phyloP scores from a whole-genome alignment of 2,797 vertebrate genomes.

The Hipposideros larvatus region DNA sequence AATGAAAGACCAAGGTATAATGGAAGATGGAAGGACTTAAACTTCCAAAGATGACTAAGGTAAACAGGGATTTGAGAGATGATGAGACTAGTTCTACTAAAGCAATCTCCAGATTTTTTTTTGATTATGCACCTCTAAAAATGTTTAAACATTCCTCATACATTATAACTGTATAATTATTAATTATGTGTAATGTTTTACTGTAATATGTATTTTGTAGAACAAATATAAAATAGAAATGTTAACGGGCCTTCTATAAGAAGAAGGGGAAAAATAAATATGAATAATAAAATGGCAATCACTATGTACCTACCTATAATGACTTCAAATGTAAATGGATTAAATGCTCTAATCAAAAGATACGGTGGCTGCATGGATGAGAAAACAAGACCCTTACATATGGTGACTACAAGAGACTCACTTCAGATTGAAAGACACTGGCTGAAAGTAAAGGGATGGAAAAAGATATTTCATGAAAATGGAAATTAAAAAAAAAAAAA shows the following conservation, averaged over 20 bases:
- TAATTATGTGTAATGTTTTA: conserved; percentile 3
- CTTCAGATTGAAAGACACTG: too few relatives aligned
- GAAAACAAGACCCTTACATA: too few relatives aligned
- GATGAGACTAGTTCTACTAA: neutral
- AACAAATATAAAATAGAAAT: conserved; percentile 38
- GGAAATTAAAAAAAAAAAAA: too few relatives aligned
- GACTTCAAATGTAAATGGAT: too few relatives aligned
- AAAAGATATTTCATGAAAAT: too few relatives aligned
- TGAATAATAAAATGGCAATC: too few relatives aligned
- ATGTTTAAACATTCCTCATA: neutral
- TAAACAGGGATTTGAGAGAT: neutral
- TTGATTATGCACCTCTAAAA: neutral
- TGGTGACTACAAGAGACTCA: too few relatives aligned
- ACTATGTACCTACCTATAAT: too few relatives aligned
- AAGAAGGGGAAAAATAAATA: neutral
- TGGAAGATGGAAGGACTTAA: neutral
- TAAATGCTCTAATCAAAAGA: too few relatives aligned
- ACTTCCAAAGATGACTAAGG: neutral
- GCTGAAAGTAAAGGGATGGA: too few relatives aligned
- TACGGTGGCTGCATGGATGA: too few relatives aligned
- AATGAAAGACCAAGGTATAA: neutral
- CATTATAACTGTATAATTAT: conserved; percentile 34
- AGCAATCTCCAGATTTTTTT: neutral
- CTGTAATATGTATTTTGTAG: neutral
- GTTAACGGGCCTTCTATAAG: neutral